These are phyloP conservation scores for Morinoia aosen DNA, from an alignment of 2,888 invertebrate genomes.

Conservation along the genomic window DNA sequence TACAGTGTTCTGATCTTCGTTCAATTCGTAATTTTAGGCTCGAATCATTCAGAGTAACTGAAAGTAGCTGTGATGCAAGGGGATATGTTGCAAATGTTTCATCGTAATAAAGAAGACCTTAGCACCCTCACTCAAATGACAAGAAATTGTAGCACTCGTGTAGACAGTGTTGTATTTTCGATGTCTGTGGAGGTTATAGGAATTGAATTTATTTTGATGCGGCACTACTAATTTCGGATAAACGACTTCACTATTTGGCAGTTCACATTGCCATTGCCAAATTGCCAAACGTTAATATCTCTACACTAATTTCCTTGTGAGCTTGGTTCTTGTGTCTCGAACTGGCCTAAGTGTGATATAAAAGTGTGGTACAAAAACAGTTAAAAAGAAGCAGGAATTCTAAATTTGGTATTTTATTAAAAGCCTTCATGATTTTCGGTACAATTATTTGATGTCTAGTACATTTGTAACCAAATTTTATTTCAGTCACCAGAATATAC, in stretches of 20 bases:
- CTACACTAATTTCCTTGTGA: no score
- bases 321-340: no score
- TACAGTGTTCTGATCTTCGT: background rate
- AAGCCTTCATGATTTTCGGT: background rate
- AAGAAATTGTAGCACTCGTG: background rate
- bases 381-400: background rate
- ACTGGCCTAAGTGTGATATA: no score
- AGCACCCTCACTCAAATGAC: background rate
- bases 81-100: background rate
- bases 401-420: background rate
- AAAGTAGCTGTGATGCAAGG: background rate
- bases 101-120: background rate
- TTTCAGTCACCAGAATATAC: background rate
- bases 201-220: background rate
- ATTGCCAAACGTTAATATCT: no score
- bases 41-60: background rate
- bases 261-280: background rate
- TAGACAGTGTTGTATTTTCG: no score
- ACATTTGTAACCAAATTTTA: background rate
- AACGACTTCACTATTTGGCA: background rate
- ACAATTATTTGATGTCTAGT: background rate
- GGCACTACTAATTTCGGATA: background rate
- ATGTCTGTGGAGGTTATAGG: no score
- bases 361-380: background rate
- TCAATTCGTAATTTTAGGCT: background rate